Conservation (phyloP, 2,113 vertebrate genomes). For the Choloepus hoffmanni region DNA sequence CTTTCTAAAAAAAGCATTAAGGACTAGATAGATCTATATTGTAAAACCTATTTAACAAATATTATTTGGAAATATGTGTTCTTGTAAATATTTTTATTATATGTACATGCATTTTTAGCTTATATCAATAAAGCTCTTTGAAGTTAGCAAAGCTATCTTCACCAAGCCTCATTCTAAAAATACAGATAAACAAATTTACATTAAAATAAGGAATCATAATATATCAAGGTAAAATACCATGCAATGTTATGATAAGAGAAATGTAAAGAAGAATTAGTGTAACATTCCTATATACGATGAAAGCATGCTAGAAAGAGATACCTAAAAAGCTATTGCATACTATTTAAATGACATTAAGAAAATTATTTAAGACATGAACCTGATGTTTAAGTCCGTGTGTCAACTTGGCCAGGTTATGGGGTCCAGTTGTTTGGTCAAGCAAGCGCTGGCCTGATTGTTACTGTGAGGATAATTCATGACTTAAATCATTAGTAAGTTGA, state of each 20-base stretch:
- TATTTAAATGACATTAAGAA: background rate
- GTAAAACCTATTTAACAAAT: background rate
- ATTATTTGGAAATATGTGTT: background rate
- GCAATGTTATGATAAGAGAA: background rate
- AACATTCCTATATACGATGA: background rate
- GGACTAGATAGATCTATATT: background rate
- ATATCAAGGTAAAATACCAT: background rate
- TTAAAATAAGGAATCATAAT: background rate
- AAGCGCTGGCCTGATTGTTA: too few relatives aligned
- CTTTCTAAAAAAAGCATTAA: background rate
- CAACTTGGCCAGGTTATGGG: too few relatives aligned
- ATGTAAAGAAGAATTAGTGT: background rate
- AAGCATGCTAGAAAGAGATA: background rate
- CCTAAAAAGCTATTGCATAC: background rate
- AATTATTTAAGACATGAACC: background rate
- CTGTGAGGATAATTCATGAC: too few relatives aligned
- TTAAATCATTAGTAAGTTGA: too few relatives aligned
- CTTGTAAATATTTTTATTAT: background rate
- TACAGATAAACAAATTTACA: background rate
- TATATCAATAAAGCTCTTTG: conserved; percentile 17
- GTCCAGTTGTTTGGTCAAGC: too few relatives aligned
- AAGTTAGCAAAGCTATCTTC: background rate
- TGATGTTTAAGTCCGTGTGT: too few relatives aligned
- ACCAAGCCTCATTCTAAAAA: conserved; percentile 4
- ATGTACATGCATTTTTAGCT: background rate